Conservation (phyloP, 2,888 invertebrate species). For the Choreutis nemorana region DNA sequence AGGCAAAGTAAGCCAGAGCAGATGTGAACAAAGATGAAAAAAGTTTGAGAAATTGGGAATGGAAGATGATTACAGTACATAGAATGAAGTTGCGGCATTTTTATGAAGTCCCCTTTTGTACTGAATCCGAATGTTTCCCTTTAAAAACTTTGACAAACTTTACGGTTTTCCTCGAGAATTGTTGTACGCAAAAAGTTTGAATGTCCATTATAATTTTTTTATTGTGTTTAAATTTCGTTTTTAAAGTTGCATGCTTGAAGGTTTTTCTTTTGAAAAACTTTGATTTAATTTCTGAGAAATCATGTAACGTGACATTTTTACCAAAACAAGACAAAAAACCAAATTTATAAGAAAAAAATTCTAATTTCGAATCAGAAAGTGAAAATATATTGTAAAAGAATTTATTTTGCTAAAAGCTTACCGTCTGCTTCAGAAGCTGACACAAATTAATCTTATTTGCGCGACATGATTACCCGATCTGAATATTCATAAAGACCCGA, state of each 20-base stretch:
- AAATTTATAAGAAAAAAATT: too few relatives aligned
- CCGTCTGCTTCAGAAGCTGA: conserved; percentile 17
- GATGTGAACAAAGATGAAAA: conserved; percentile 64
- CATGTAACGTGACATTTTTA: too few relatives aligned
- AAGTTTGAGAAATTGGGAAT: conserved; percentile 55
- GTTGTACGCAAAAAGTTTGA: conserved; percentile 39
- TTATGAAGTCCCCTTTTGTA: conserved; percentile 57
- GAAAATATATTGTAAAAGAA: too few relatives aligned
- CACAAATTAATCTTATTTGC: conserved; percentile 24
- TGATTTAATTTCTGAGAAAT: background rate
- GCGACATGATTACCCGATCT: conserved; percentile 19
- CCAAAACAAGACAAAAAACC: too few relatives aligned
- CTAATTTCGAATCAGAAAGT: too few relatives aligned
- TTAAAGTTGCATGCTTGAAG: background rate
- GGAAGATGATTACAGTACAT: conserved; percentile 59
- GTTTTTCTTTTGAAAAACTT: background rate
- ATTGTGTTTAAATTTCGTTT: conserved; percentile 9
- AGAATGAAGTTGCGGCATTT: conserved; percentile 55
- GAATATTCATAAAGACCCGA: conserved; percentile 23
- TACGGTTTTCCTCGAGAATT: conserved; percentile 31
- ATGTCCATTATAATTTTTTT: conserved; percentile 33
- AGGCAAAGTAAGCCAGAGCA: conserved; percentile 40
- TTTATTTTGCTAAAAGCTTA: too few relatives aligned
- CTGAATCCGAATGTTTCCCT: conserved; percentile 50
- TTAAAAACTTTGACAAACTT: conserved; percentile 35